Base-by-base conservation (phyloP, 2,888 invertebrate species). In the Cenopis cana region DNA sequence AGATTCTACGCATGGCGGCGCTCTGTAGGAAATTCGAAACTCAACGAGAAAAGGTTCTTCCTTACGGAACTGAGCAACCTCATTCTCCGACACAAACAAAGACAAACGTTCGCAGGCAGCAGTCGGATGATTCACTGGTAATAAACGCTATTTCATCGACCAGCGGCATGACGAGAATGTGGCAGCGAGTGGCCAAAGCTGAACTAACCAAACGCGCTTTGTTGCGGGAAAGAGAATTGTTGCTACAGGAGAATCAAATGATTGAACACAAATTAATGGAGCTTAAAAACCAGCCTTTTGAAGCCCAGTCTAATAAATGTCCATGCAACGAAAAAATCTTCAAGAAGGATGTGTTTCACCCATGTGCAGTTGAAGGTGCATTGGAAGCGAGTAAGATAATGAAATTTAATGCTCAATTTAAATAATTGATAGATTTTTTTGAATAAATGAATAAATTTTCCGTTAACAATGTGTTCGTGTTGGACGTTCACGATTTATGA, bases 21-120 rank as follows among this genome's bases (percentile, higher is more conserved):
- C 85, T 93, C n/a, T 95, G 95, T 74, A 84, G 93, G 49, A 95
- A 94, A 81, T 93, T 91, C 77, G 95, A 95, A 85, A 94, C 94
- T 0, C 90, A 91, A 74, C 85, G 89, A 14, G 95, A 95, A 82
- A 94, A 93, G 78, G 85, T 94, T 18, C 74, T 93, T 56, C 93
- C 92, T 1, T 94, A 82, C 73, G 91, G 88, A 59, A 82, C 83
- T 9, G 72, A 68, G 17, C 61, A 76, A 59, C 89, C 89, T 33
- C 81, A 85, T 67, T 82, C 84, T 1, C 86, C 87, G 18, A 79
- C 78, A n/a, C 78, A 82, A 73, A 74, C 78, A 9, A 88, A 86
- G 74, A 62, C 67, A 12, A 82, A 76, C 64, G 72, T 82, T 64
- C 85, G 87, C 55, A 80, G 77, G 18, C 83, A 83, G 50, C 79